Conservation (phyloP, 2,797 vertebrate species). For the Parauchenoglanis ngamensis region DNA sequence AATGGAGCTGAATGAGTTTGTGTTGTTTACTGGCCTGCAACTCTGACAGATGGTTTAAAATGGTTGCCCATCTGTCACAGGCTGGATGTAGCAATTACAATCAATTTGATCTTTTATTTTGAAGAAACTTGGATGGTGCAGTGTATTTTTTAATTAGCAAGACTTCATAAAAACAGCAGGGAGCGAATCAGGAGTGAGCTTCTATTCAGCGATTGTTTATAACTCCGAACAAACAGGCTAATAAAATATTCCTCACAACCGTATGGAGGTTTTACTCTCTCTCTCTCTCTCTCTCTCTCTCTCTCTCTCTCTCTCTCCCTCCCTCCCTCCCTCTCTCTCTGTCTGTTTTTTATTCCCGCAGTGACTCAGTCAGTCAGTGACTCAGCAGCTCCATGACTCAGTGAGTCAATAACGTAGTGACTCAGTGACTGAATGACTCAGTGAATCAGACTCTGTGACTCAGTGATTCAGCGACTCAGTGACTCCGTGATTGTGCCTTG, state of each 20-base stretch:
- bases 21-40: slow-evolving; percentile 17
- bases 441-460: neutral
- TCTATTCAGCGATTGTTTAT: neutral
- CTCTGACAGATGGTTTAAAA: slow-evolving; percentile 17
- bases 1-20: neutral
- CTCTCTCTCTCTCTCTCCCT: no score
- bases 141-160: slow-evolving; percentile 14
- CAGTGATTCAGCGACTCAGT: neutral
- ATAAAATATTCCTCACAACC: neutral
- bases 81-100: slow-evolving; percentile 17
- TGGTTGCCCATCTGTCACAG: slow-evolving; percentile 32
- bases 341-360: no score
- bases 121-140: neutral
- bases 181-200: neutral
- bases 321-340: neutral
- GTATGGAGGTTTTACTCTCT: neutral
- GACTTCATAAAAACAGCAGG: neutral
- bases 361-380: neutral
- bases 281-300: neutral
- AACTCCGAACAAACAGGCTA: no score
- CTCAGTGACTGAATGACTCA: neutral
- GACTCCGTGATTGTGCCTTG: neutral
- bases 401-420: neutral
- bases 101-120: neutral
- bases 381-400: neutral